These are phyloP conservation scores for Hapalemur alaotrensis DNA, from an alignment of 2,797 vertebrate species.

Conservation along the genomic window DNA sequence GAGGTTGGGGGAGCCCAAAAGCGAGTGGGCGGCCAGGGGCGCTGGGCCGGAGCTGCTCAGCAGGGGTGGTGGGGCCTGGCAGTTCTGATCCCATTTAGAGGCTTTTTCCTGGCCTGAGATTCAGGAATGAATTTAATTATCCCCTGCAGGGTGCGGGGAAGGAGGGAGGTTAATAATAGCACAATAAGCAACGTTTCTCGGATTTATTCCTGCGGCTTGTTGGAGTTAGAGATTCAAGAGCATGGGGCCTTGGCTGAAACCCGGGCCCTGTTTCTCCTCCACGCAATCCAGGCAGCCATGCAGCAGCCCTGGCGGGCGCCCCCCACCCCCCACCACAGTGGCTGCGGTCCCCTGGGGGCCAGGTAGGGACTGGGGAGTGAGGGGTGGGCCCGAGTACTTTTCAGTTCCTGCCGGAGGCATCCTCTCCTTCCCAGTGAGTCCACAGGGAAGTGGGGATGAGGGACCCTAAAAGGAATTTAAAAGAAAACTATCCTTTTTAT, in stretches of 20 bases:
- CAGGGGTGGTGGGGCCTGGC: neutral
- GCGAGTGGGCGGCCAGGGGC: neutral
- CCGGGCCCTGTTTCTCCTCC: fast-evolving
- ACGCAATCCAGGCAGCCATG: fast-evolving
- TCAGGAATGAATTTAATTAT: slow-evolving; percentile 87
- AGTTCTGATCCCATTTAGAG: neutral
- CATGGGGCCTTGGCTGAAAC: neutral
- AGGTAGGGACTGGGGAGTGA: neutral
- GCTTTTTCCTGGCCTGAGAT: slow-evolving; percentile 24
- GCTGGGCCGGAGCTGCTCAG: neutral
- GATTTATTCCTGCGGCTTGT: slow-evolving; percentile 78
- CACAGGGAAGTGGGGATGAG: neutral
- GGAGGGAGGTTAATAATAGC: slow-evolving; percentile 80
- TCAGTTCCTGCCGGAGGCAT: neutral
- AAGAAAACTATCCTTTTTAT: neutral
- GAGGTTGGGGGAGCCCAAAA: neutral
- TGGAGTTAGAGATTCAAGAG: slow-evolving; percentile 58
- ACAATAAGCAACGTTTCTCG: slow-evolving; percentile 85
- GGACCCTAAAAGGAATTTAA: neutral
- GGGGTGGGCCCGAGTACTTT: fast-evolving
- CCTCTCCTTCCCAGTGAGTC: neutral
- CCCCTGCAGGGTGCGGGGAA: slow-evolving; percentile 76
- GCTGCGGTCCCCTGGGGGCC: fast-evolving
- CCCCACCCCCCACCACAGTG: no score
- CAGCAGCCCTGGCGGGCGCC: fast-evolving